phyloP scores from a whole-genome alignment of 2,113 vertebrate genomes.

The Eulemur rufifrons region DNA sequence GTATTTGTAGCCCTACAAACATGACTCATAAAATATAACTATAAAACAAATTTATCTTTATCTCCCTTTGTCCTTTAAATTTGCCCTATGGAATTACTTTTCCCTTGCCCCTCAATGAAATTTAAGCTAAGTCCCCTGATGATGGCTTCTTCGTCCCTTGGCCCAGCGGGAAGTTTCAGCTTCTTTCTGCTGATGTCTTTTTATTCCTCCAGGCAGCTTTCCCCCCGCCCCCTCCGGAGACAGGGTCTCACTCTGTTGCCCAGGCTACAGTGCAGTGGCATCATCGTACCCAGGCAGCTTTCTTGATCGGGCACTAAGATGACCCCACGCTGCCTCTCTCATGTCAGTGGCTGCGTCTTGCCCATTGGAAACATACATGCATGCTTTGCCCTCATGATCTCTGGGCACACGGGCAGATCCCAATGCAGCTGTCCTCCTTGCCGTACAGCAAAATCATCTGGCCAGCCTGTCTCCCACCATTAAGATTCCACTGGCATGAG shows the following conservation, averaged over 20 bases:
- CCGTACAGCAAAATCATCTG: not conserved
- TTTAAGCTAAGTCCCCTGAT: not conserved
- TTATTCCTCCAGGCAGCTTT: not conserved
- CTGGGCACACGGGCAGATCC: not conserved
- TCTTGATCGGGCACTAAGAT: not conserved
- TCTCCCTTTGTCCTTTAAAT: constrained; percentile 5
- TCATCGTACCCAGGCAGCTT: not conserved
- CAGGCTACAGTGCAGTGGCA: not conserved
- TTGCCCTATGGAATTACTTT: not conserved
- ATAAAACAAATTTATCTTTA: constrained; percentile 10
- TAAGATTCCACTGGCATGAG: not conserved
- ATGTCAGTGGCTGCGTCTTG: not conserved
- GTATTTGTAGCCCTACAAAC: not conserved
- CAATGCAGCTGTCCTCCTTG: not conserved
- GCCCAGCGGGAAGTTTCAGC: not conserved
- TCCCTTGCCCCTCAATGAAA: not conserved
- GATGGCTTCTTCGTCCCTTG: not conserved
- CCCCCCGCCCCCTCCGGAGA: no score
- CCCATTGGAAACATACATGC: not conserved
- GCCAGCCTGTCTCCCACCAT: not conserved
- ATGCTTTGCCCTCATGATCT: not conserved
- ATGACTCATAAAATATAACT: constrained; percentile 48
- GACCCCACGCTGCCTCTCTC: not conserved
- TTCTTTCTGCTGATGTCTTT: not conserved
- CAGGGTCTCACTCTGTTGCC: not conserved